Conservation (phyloP, 2,888 invertebrate species). For the Arge pagana region DNA sequence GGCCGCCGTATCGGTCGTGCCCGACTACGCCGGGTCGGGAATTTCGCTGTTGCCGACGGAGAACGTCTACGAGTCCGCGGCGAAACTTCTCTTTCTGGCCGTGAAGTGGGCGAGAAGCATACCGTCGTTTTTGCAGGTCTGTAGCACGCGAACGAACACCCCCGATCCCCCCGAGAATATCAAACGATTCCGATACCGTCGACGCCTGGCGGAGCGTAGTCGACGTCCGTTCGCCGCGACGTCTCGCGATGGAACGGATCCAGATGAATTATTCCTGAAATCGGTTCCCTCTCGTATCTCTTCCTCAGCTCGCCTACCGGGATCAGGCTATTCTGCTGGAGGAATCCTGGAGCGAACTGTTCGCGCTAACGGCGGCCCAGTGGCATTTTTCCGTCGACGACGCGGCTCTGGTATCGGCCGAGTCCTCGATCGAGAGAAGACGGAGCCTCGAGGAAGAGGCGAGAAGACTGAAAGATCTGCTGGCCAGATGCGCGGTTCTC, state of each 20-base stretch:
- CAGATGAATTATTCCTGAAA: constrained; percentile 28
- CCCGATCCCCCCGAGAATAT: not conserved
- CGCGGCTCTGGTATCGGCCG: constrained; percentile 55
- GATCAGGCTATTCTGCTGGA: constrained; percentile 78
- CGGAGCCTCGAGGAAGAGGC: constrained; percentile 63
- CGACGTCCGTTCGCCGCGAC: constrained; percentile 20
- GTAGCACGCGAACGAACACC: too few relatives aligned
- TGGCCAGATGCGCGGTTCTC: constrained; percentile 68
- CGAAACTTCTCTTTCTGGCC: constrained; percentile 75
- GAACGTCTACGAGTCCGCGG: constrained; percentile 72
- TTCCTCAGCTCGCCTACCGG: constrained; percentile 64
- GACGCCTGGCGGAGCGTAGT: too few relatives aligned
- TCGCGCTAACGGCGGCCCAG: constrained; percentile 81
- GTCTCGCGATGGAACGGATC: constrained; percentile 24
- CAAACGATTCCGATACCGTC: constrained; percentile 8
- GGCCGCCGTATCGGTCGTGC: constrained; percentile 52
- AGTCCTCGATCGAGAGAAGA: constrained; percentile 62
- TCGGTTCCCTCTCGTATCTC: constrained; percentile 4
- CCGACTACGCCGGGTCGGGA: constrained; percentile 56
- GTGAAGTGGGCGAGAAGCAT: constrained; percentile 82
- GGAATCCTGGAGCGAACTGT: constrained; percentile 83
- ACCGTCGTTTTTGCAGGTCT: constrained; percentile 74
- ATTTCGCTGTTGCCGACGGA: constrained; percentile 64
- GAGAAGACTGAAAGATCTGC: constrained; percentile 66
- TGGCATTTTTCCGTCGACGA: constrained; percentile 77